Conservation (phyloP, 2,888 invertebrate genomes). For the Druceiella hillmani region DNA sequence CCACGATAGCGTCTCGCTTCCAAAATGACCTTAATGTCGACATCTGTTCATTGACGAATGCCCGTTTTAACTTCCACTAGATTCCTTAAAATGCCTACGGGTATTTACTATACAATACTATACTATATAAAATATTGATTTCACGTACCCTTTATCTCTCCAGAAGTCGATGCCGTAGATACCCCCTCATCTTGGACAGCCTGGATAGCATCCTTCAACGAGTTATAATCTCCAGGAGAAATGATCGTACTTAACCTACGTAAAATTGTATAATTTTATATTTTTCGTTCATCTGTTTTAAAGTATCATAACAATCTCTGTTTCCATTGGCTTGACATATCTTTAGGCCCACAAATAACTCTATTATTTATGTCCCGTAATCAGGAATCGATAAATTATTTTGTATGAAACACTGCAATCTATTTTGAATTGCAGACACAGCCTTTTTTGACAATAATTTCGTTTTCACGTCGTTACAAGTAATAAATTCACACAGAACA, state of each 20-base stretch:
- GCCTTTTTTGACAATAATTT: conserved; percentile 2
- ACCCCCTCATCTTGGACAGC: conserved; percentile 11
- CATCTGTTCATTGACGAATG: neutral
- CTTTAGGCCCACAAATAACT: conserved; percentile 5
- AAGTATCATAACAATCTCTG: neutral
- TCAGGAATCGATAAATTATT: neutral
- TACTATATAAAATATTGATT: neutral
- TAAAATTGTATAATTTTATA: conserved; percentile 1
- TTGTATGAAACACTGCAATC: neutral
- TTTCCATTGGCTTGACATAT: conserved; percentile 6
- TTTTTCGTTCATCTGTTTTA: conserved; percentile 6
- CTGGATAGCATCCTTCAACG: conserved; percentile 15
- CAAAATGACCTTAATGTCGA: too few relatives aligned
- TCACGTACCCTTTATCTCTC: neutral
- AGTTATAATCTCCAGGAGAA: conserved; percentile 10
- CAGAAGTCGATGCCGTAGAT: neutral
- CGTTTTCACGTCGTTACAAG: neutral
- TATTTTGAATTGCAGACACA: neutral
- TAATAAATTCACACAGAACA: neutral
- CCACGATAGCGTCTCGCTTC: too few relatives aligned
- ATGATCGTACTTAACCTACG: conserved; percentile 1
- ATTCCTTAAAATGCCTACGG: neutral
- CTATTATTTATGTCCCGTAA: conserved; percentile 3
- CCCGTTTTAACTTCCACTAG: too few relatives aligned
- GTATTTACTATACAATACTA: too few relatives aligned